These are phyloP conservation scores for Theristicus caerulescens DNA, from an alignment of 2,113 vertebrate genomes.

Conservation along the genomic window DNA sequence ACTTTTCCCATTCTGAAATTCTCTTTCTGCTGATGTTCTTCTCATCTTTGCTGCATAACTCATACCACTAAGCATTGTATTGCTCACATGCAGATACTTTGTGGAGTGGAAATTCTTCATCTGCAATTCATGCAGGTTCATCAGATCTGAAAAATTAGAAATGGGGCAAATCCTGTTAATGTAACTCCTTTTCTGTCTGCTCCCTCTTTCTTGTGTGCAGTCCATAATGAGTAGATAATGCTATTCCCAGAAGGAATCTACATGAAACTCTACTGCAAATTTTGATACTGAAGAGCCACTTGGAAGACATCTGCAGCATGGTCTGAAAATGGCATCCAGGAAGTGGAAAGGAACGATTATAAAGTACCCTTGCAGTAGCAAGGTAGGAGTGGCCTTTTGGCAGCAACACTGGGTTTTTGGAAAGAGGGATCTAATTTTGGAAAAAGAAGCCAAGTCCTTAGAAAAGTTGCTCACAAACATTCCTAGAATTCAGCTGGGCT, in stretches of 20 bases:
- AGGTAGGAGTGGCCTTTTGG: neutral
- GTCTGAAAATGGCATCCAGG: neutral
- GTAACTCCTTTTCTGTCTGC: neutral
- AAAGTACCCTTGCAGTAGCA: neutral
- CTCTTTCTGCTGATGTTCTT: neutral
- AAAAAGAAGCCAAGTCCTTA: neutral
- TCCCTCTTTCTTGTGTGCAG: neutral
- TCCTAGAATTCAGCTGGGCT: conserved; percentile 12
- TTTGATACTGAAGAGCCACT: neutral
- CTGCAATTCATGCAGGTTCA: neutral
- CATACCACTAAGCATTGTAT: neutral
- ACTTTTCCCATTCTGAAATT: neutral
- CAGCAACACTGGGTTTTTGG: neutral
- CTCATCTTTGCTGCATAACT: neutral
- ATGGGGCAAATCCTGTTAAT: neutral
- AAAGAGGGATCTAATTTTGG: neutral
- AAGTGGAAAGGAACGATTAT: neutral
- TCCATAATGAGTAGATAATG: neutral
- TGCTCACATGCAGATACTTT: neutral
- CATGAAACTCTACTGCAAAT: neutral
- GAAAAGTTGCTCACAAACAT: neutral
- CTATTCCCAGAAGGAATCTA: neutral
- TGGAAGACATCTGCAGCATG: neutral
- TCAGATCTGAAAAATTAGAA: neutral
- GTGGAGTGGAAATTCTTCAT: neutral